Conservation (phyloP, 2,797 vertebrate species). For the Eutrigla gurnardus region DNA sequence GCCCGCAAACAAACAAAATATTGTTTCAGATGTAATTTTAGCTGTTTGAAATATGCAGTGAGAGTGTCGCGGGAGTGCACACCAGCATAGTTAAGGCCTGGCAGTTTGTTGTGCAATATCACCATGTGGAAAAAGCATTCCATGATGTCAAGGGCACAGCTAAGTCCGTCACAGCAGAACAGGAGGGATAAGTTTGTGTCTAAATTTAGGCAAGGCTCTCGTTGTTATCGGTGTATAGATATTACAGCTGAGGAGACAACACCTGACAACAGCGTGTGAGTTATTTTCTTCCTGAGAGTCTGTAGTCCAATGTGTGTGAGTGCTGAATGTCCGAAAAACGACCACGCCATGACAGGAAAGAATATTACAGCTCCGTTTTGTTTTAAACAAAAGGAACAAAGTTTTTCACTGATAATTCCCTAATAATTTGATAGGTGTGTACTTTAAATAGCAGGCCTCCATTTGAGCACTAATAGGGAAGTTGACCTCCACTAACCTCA, state of each 20-base stretch:
- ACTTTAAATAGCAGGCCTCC: neutral
- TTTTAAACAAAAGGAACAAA: constrained; percentile 7
- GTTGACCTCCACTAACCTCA: constrained; percentile 9
- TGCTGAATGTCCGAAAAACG: constrained; percentile 8
- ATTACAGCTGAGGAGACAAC: constrained; percentile 55
- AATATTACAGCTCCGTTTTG: neutral
- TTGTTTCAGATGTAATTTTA: constrained; percentile 7
- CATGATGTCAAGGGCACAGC: constrained; percentile 65
- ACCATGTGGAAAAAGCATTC: constrained; percentile 70
- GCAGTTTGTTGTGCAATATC: constrained; percentile 56
- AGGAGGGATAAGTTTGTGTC: constrained; percentile 51
- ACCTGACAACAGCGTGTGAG: constrained; percentile 42
- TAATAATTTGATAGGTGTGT: neutral
- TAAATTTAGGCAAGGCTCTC: constrained; percentile 78
- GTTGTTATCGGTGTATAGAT: constrained; percentile 77
- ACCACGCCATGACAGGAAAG: neutral
- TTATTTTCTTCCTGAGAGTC: constrained; percentile 39
- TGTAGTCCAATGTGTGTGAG: constrained; percentile 26
- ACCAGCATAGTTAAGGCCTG: constrained; percentile 22
- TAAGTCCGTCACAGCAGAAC: constrained; percentile 59
- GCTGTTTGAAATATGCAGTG: constrained; percentile 5
- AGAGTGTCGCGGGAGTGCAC: constrained; percentile 10
- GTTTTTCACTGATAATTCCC: neutral
- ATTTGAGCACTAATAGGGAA: neutral
- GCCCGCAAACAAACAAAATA: neutral